Conservation (phyloP, 2,797 vertebrate genomes). For the Botia kubotai region DNA sequence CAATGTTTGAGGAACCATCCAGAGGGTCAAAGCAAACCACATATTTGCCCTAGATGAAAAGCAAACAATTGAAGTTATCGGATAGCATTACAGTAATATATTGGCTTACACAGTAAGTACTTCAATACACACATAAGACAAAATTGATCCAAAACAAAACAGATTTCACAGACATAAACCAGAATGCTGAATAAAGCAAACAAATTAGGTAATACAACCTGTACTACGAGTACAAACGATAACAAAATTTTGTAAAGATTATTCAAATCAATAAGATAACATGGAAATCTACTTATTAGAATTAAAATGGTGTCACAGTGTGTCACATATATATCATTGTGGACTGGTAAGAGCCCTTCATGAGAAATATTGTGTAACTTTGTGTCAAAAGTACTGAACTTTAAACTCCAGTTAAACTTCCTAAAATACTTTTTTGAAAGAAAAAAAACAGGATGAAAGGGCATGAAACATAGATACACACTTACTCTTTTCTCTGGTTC, state of each 20-base stretch:
- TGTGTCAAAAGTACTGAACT: background rate
- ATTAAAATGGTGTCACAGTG: too few species aligned
- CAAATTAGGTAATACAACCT: background rate
- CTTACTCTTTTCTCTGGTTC: slow-evolving; percentile 86
- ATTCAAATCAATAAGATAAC: too few species aligned
- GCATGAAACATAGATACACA: background rate
- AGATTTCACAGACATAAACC: background rate
- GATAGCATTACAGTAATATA: background rate
- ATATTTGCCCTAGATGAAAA: slow-evolving; percentile 90
- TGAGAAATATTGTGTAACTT: background rate
- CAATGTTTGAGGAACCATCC: slow-evolving; percentile 97
- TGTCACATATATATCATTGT: too few species aligned
- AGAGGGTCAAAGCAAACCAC: slow-evolving; percentile 96
- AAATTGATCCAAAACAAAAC: background rate
- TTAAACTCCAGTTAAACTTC: too few species aligned
- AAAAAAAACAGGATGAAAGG: background rate
- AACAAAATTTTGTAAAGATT: background rate
- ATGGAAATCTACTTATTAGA: too few species aligned
- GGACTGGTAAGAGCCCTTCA: too few species aligned
- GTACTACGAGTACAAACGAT: background rate
- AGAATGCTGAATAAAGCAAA: background rate
- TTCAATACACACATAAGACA: background rate
- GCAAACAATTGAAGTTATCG: background rate
- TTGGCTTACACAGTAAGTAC: background rate
- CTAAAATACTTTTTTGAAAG: too few species aligned